Conservation (phyloP, 2,113 vertebrate species). For the Hiodon alosoides region DNA sequence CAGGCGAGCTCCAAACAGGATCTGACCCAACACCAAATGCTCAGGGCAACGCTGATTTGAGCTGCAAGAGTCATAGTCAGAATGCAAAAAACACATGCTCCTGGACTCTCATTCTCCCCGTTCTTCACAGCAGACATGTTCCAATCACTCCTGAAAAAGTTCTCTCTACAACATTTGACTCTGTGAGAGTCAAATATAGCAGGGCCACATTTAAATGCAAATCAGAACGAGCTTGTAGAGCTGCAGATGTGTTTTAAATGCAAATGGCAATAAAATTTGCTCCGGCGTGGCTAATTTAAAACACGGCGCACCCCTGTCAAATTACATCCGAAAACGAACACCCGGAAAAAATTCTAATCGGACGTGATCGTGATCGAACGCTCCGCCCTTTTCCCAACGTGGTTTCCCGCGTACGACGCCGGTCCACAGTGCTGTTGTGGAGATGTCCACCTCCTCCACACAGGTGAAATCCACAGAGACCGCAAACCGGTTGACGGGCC, state of each 20-base stretch:
- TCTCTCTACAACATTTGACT: background rate
- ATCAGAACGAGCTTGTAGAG: conserved; percentile 24
- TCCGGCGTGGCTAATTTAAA: conserved; percentile 19
- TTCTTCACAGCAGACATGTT: background rate
- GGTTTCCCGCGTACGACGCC: no score
- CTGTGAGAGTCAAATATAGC: conserved; percentile 20
- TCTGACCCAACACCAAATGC: no score
- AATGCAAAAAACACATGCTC: no score
- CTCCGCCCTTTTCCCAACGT: no score
- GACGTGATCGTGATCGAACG: background rate
- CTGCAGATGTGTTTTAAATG: conserved; percentile 35
- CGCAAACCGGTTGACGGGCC: no score
- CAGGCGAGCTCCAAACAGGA: no score
- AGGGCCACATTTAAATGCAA: conserved; percentile 34
- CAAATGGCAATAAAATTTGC: conserved; percentile 32
- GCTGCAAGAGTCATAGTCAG: background rate
- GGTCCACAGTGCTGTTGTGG: background rate
- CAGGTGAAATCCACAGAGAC: no score
- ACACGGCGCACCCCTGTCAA: background rate
- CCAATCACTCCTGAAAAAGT: background rate
- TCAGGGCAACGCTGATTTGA: no score
- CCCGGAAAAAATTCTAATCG: background rate
- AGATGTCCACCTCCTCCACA: background rate
- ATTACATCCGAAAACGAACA: background rate
- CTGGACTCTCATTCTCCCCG: no score